These are phyloP conservation scores for Pandion haliaetus DNA, from an alignment of 2,113 vertebrate genomes.

Conservation along the genomic window DNA sequence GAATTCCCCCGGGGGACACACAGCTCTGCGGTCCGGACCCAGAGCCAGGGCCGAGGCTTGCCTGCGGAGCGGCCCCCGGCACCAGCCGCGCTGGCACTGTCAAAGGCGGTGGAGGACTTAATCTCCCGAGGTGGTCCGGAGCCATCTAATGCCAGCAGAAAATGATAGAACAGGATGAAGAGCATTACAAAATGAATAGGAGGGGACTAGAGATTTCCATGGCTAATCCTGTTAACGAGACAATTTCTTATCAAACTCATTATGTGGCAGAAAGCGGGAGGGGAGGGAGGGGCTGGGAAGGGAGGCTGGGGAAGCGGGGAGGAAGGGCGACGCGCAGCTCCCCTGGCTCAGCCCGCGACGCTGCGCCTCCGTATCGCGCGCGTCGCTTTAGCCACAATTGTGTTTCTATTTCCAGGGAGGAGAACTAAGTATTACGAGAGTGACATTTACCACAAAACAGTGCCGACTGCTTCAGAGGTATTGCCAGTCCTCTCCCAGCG, in stretches of 20 bases:
- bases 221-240: slow-evolving; percentile 80
- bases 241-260: slow-evolving; percentile 81
- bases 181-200: slow-evolving; percentile 70
- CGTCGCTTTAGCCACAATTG: background rate
- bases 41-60: background rate
- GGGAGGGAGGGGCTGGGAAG: background rate
- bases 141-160: slow-evolving; percentile 65
- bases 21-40: background rate
- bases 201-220: slow-evolving; percentile 73
- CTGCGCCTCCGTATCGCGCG: accelerated
- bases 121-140: slow-evolving; percentile 64
- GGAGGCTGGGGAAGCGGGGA: background rate
- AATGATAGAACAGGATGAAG: slow-evolving; percentile 69
- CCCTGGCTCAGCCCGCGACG: background rate
- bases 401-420: background rate
- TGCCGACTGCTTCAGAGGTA: background rate
- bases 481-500: background rate
- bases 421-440: background rate
- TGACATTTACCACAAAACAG: background rate
- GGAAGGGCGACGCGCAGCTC: background rate
- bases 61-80: background rate
- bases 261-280: slow-evolving; percentile 39
- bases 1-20: background rate
- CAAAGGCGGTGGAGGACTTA: slow-evolving; percentile 44
- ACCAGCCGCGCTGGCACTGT: background rate